phyloP scores from a whole-genome alignment of 2,113 vertebrate species.

The Sebastes schlegelii region DNA sequence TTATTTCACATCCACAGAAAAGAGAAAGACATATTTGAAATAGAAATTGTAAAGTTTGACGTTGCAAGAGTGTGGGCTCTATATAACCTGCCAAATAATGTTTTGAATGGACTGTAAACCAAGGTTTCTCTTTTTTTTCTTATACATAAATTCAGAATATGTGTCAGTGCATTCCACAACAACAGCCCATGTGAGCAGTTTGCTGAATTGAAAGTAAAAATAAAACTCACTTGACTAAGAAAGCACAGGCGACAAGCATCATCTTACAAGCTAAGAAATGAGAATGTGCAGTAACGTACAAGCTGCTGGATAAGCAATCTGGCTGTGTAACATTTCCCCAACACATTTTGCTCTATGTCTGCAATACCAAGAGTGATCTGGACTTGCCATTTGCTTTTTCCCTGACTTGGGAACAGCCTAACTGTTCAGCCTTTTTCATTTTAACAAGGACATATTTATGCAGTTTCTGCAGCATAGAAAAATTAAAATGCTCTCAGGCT shows the following conservation, averaged over 20 bases:
- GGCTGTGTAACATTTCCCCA: neutral
- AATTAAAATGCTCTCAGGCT: neutral
- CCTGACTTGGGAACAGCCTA: neutral
- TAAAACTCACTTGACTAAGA: neutral
- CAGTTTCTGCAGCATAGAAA: neutral
- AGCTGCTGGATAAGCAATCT: neutral
- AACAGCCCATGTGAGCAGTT: neutral
- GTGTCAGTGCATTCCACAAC: neutral
- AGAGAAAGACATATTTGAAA: neutral
- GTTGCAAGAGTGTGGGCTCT: neutral
- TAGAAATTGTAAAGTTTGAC: neutral
- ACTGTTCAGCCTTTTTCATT: constrained; percentile 10
- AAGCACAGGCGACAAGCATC: neutral
- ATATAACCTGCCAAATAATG: neutral
- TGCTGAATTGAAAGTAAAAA: neutral
- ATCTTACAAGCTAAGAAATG: neutral
- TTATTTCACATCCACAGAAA: neutral
- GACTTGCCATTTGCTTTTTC: neutral
- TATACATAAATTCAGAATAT: neutral
- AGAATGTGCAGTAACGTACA: no score
- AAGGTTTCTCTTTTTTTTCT: neutral
- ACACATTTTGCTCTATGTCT: neutral
- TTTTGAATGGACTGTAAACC: neutral
- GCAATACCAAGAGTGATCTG: neutral
- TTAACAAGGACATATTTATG: neutral